These are phyloP conservation scores for Heterotis niloticus DNA, from an alignment of 2,113 vertebrate species.

Conservation along the genomic window DNA sequence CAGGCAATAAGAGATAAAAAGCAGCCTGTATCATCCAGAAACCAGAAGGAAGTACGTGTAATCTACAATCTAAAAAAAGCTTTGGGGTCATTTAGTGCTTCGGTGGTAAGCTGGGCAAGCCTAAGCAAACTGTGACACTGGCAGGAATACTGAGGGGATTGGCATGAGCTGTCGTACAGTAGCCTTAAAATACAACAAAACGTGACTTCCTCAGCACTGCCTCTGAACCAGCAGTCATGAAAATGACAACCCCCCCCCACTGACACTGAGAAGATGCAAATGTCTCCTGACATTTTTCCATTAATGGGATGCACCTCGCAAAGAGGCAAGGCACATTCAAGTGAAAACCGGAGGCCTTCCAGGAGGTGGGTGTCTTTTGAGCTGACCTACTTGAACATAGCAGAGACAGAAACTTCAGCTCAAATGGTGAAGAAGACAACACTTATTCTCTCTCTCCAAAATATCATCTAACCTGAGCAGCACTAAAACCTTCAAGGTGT, in stretches of 20 bases:
- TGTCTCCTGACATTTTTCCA: not conserved
- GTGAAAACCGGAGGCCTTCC: not conserved
- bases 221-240: not conserved
- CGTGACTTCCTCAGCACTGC: not conserved
- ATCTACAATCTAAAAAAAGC: not conserved
- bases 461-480: not conserved
- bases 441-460: not conserved
- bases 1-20: too few species aligned
- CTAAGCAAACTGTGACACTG: not conserved
- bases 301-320: not conserved
- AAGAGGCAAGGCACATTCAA: not conserved
- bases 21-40: not conserved
- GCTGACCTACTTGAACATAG: constrained; percentile 4
- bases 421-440: not conserved
- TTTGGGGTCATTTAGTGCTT: not conserved
- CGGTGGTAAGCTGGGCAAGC: not conserved
- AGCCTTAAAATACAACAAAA: not conserved
- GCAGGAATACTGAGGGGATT: not conserved
- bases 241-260: not conserved
- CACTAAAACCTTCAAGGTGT: constrained; percentile 1
- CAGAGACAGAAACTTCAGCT: not conserved
- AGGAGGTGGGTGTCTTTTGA: not conserved
- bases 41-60: not conserved
- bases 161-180: too few species aligned
- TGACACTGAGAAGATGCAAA: not conserved